These are phyloP conservation scores for Oikopleura vanhoeffeni DNA, from an alignment of 23 tunicate genomes.

Conservation along the genomic window DNA sequence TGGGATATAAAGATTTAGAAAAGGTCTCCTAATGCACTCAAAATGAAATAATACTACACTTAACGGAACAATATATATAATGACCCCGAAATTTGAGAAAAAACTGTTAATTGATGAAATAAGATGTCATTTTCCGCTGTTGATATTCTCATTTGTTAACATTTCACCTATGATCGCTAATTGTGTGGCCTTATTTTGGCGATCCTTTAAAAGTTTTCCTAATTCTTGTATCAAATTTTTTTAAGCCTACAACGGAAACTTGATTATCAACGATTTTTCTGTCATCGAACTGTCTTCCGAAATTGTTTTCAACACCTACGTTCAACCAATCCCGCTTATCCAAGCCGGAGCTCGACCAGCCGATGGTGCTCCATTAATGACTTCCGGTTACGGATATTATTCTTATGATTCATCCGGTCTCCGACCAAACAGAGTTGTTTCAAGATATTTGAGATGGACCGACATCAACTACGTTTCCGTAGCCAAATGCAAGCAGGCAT, in stretches of 20 bases:
- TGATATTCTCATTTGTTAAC: too few relatives aligned
- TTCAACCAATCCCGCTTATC: not conserved
- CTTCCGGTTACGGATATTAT: conserved; percentile 7
- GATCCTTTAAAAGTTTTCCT: too few relatives aligned
- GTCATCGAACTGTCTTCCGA: not conserved
- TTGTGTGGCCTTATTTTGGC: too few relatives aligned
- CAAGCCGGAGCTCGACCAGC: not conserved
- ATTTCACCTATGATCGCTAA: too few relatives aligned
- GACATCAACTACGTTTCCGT: conserved; percentile 6
- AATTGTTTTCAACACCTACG: not conserved
- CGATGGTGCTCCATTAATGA: not conserved
- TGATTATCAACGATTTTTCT: conserved; percentile 11
- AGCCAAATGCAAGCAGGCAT: not conserved
- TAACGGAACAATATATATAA: too few relatives aligned
- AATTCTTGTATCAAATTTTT: too few relatives aligned
- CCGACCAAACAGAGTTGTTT: not conserved
- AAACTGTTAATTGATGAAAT: too few relatives aligned
- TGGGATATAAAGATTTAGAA: too few relatives aligned
- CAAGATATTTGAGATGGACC: not conserved
- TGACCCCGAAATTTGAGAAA: too few relatives aligned
- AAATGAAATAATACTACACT: too few relatives aligned
- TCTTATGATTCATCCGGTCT: not conserved
- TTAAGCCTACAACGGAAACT: conserved; percentile 1
- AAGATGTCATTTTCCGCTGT: too few relatives aligned
- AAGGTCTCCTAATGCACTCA: too few relatives aligned